Evolutionary conservation across 2,113 vertebrate species (phyloP).

Genomic region (Microcebus ravelobensis): DNA sequence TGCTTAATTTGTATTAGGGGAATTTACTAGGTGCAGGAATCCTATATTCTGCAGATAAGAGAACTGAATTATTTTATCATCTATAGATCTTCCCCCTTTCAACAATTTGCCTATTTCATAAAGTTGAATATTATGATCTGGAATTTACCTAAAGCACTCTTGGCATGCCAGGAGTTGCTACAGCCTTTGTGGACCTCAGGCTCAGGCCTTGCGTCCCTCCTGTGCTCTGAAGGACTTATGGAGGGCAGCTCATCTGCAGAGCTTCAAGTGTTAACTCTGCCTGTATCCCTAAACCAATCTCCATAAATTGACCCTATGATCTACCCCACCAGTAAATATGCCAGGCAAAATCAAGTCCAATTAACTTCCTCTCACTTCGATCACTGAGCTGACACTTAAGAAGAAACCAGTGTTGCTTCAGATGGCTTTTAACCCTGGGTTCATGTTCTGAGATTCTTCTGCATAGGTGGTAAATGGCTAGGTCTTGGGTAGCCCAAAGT

Average conservation of each 20-base stretch:
- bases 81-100: neutral
- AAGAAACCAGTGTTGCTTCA: neutral
- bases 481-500: neutral
- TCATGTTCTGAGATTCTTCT: neutral
- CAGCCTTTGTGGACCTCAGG: neutral
- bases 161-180: neutral
- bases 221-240: neutral
- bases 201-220: neutral
- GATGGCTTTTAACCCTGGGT: neutral
- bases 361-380: neutral
- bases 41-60: neutral
- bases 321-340: neutral
- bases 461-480: neutral
- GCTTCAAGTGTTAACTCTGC: neutral
- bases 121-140: neutral
- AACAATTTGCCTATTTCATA: neutral
- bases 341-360: neutral
- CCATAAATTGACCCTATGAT: neutral
- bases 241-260: neutral
- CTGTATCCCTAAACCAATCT: neutral
- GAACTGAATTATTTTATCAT: neutral
- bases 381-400: neutral
- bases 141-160: neutral
- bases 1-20: neutral
- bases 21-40: neutral